Percentiles rank a stretch among this genome's conserved stretches.
These are phyloP conservation scores for Gila robusta DNA, from an alignment of 2,797 vertebrate species.

Conservation along the genomic window DNA sequence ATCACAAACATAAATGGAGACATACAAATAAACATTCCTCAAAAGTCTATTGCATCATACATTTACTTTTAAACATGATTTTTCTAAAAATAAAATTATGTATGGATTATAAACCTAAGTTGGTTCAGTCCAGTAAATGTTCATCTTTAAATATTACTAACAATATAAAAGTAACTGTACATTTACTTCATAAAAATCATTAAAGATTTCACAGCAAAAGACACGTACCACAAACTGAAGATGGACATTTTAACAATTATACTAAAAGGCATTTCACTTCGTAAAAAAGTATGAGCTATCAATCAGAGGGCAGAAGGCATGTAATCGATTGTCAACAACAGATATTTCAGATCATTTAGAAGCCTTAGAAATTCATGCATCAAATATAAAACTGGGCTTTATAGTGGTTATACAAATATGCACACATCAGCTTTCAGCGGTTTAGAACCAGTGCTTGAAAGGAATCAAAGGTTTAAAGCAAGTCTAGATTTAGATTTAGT, in stretches of 20 bases:
- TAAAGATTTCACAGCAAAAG: no score
- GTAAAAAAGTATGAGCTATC: no score
- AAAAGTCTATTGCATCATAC: no score
- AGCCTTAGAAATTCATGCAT: neutral
- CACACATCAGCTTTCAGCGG: neutral
- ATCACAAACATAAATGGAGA: no score
- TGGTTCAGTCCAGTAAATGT: neutral
- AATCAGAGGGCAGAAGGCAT: no score
- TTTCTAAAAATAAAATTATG: accelerated
- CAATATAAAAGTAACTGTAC: no score
- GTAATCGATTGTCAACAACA: neutral
- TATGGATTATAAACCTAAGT: neutral
- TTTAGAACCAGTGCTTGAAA: neutral
- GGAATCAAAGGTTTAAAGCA: neutral
- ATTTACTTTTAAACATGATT: no score
- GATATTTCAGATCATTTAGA: neutral
- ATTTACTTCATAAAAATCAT: neutral
- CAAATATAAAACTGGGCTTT: neutral
- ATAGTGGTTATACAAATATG: neutral
- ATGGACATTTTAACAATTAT: no score
- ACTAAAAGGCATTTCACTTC: no score
- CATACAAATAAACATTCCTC: no score
- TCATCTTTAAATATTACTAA: neutral
- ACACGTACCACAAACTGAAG: no score
- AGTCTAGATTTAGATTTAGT: constrained; percentile 4